Base-by-base conservation (phyloP, 2,888 invertebrate species). In the Leptopilina myrica region DNA sequence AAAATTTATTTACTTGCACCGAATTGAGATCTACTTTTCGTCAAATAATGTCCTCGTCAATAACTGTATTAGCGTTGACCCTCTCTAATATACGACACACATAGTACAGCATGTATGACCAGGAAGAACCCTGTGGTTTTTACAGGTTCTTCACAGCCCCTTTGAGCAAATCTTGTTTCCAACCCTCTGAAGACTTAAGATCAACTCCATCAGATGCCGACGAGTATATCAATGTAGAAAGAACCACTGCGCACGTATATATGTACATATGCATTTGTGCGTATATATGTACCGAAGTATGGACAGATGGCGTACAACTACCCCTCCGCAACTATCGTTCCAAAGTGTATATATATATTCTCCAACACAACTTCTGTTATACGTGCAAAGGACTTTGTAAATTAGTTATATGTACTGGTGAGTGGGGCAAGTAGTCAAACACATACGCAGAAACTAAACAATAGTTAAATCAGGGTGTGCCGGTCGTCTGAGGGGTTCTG, bases 401-500 rank as follows among this genome's bases (percentile, higher is more conserved):
- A 75, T 66, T 20, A 67, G 20, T 73, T 53, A n/a, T 53, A n/a
- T 77, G 79, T 75, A 15, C 66, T 64, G 66, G 78, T 77, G 69
- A 78, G 59, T 62, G 46, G 78, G 43, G 69, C 69, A 65, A 77
- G 77, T 77, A 53, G 78, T 46, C 73, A 33, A 69, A 53, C n/a
- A 62, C 62, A 62, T 81, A 84, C 83, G 85, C 84, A 81, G 66
- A 76, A 75, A 83, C 88, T 88, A 89, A 89, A 90, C 90, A 91
- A 91, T 91, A 88, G 88, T 88, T 88, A 90, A 91, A 91, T 90
- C 90, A 90, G 90, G 87, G 87, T 86, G 87, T 86, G 88, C 86
- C 87, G 87, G 88, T 85, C 83, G 86, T 83, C 81, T 84, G 84
- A 85, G 86, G 89, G 88, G 87, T 86, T 86, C 89, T 88, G 90